Evolutionary conservation across 1,140 invertebrate species (phyloP), one percentile per base, ranked within the genome.

Genomic region (Apolygus lucorum): DNA sequence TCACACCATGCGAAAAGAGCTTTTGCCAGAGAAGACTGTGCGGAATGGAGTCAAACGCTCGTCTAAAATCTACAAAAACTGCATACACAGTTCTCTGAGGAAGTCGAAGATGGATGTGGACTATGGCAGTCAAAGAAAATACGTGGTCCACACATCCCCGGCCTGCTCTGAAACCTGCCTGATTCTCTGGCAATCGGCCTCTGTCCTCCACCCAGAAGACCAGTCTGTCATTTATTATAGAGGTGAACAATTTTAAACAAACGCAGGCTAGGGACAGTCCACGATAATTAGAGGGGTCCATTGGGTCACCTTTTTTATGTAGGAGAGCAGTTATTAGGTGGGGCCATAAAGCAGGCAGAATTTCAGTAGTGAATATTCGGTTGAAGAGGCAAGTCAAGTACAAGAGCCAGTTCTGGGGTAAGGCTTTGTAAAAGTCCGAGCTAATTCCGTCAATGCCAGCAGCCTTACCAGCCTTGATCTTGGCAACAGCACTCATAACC

Each of bases 1-100:
- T 59, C 54, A 11, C 8, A 59, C 63, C 63, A 28, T 8, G 27
- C 24, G 27, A 28, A 26, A 26, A 29, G 13, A 72, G 25, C 64
- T 73, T 73, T 2, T 28, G 13, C 71, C 71, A 70, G 0, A 72
- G 63, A 14, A 70, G 42, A 0, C 29, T 21, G 26, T 68, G 72
- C 14, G 28, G n/a, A 1, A 73, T 22, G 2, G 71, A 72, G 54
- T 70, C 68, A 62, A 73, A 73, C 1, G 73, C 73, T 1, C 29
- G 52, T 49, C 64, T 72, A 26, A 70, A 72, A n/a, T 70, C 71
- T 8, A 68, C 34, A n/a, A 68, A 49, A 29, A 28, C 63, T 13
- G 63, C 27, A 28, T 11, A 64, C 13, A 64, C 22, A 8, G 24
- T 64, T 42, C 34, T 42, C 17, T 17, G 34, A 8, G 34, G 34